A percentile compares a stretch with the other conserved stretches of the same genome.
Evolutionary conservation across 2,113 vertebrate species (phyloP).

Genomic region (Aptenodytes patagonicus): DNA sequence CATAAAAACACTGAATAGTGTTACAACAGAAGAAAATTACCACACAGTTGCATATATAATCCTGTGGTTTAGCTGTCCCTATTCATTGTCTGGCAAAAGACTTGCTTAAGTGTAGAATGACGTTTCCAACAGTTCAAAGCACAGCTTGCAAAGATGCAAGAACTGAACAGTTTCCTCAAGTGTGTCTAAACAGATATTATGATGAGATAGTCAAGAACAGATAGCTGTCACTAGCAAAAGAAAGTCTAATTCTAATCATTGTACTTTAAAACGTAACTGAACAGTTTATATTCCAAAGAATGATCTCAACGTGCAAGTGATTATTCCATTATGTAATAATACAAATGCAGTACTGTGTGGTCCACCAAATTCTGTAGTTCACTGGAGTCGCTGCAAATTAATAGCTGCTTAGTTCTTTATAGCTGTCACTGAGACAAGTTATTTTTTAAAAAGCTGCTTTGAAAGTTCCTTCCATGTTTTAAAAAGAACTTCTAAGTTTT

Average conservation of each 20-base stretch:
- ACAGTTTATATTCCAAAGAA: background rate
- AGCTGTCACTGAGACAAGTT: background rate
- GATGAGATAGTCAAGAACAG: background rate
- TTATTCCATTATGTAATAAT: background rate
- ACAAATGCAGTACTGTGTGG: background rate
- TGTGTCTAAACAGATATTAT: background rate
- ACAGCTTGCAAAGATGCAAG: background rate
- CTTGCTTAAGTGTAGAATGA: background rate
- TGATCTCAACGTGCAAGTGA: background rate
- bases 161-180: background rate
- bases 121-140: background rate
- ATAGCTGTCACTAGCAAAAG: background rate
- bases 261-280: background rate
- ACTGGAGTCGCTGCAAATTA: background rate
- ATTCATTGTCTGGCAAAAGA: background rate
- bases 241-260: background rate
- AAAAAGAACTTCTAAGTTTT: background rate
- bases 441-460: background rate
- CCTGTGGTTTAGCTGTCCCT: background rate
- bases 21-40: background rate
- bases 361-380: background rate
- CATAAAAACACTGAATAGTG: background rate
- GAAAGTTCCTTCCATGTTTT: background rate
- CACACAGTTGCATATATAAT: background rate
- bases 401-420: background rate